Conservation (phyloP, 2,113 vertebrate genomes). For the Struthio camelus region DNA sequence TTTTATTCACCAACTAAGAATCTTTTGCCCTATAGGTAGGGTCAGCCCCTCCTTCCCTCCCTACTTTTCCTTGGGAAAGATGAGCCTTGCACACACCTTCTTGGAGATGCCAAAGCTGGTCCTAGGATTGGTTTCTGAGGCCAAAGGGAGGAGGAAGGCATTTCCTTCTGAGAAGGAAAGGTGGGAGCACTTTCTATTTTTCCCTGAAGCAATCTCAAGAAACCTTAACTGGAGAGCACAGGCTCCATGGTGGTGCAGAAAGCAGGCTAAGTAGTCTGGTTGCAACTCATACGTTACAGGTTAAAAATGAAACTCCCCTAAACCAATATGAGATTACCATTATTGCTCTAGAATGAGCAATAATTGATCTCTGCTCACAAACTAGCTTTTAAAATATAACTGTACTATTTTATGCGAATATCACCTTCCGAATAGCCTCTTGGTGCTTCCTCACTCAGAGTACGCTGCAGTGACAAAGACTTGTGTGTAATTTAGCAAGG, state of each 20-base stretch:
- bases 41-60: background rate
- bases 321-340: background rate
- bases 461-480: background rate
- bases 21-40: background rate
- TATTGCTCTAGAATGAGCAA: background rate
- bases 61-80: background rate
- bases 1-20: background rate
- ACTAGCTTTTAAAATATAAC: background rate
- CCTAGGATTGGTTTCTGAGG: background rate
- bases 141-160: background rate
- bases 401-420: background rate
- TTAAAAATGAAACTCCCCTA: background rate
- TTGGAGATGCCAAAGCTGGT: background rate
- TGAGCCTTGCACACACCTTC: background rate
- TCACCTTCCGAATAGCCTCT: background rate
- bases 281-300: background rate
- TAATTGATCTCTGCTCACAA: background rate
- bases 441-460: background rate
- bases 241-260: background rate
- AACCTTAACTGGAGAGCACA: background rate
- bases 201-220: fast-evolving
- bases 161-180: background rate
- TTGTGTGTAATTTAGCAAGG: background rate
- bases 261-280: background rate
- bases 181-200: background rate